Evolutionary conservation across 2,797 vertebrate species (phyloP).

Genomic region (Xenentodon cancila): DNA sequence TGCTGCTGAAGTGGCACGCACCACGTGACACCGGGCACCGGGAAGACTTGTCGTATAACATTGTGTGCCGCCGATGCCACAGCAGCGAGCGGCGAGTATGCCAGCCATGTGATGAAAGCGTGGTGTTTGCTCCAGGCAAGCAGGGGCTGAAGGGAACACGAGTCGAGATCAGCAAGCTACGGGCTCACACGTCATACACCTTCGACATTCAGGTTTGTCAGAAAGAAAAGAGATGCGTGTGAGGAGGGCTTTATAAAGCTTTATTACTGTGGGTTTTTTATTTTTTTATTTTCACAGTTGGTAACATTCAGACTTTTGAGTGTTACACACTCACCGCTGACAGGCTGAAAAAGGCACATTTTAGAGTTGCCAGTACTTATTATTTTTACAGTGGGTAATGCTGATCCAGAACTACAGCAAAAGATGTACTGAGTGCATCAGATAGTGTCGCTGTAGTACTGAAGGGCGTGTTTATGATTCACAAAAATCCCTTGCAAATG

Average conservation of each 20-base stretch:
- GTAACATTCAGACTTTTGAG: neutral
- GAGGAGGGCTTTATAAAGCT: no score
- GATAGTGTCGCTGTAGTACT: no score
- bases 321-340: neutral
- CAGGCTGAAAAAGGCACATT: no score
- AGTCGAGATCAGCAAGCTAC: slow-evolving; percentile 92
- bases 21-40: slow-evolving; percentile 90
- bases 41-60: slow-evolving; percentile 90
- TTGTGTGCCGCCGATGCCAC: slow-evolving; percentile 91
- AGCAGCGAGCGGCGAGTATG: slow-evolving; percentile 85
- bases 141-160: slow-evolving; percentile 85
- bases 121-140: slow-evolving; percentile 88
- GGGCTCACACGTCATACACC: slow-evolving; percentile 91
- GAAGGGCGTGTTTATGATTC: no score
- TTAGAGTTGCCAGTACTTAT: no score
- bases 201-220: slow-evolving; percentile 83
- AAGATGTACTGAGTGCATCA: no score
- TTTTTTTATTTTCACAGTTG: no score
- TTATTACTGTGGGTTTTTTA: no score
- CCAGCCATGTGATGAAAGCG: slow-evolving; percentile 91
- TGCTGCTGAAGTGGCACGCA: slow-evolving; percentile 91
- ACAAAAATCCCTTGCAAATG: no score
- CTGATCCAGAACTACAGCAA: no score
- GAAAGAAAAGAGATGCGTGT: neutral
- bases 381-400: no score